Base-by-base conservation (phyloP, 1,140 invertebrate genomes). In the Drosophila nigrodunni region DNA sequence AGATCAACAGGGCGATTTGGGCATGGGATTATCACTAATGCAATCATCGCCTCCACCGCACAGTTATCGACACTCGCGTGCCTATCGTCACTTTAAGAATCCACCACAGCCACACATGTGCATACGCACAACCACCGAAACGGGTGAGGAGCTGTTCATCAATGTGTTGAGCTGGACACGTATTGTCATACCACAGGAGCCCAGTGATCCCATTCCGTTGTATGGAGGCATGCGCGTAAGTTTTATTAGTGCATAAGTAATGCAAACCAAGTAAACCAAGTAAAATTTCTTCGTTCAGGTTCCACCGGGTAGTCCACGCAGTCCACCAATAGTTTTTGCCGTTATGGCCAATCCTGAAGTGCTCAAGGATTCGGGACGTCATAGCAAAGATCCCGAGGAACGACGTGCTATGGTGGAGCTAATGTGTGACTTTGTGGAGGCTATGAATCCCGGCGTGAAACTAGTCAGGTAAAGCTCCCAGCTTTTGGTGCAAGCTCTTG, bases 91-190 rank as follows among this genome's bases (percentile, higher is more conserved):
- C 75, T 95, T 96, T 70, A 95, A 95, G 87, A 95, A 95, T 87
- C 95, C 95, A 62, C 95, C 95, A 6, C 95, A 96, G 68, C 95
- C 95, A 25, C 95, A 96, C 89, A 96, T 96, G 95, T 96, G 95
- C 92, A 95, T 96, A 77, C 94, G 95, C 80, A 95, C 95, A 77
- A 94, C 93, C 62, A 93, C 95, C 74, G 93, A 94, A 79, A 94
- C 93, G 61, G 87, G 93, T 21, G 93, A 94, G 73, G 93, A 94
- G 77, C 80, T 94, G 11, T 96, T 94, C 72, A 94, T 96, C 67
- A 96, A 96, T 88, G 95, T 96, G 49, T 88, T 96, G 52, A 95
- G 95, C 78, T 96, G 95, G 95, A 95, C 95, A 55, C 95, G 95
- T 87, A 95, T 96, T 76, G 94, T 94, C 9, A 94, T 95, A 92